Base-by-base conservation (phyloP, 2,888 invertebrate species). In the Clusia tigrina region DNA sequence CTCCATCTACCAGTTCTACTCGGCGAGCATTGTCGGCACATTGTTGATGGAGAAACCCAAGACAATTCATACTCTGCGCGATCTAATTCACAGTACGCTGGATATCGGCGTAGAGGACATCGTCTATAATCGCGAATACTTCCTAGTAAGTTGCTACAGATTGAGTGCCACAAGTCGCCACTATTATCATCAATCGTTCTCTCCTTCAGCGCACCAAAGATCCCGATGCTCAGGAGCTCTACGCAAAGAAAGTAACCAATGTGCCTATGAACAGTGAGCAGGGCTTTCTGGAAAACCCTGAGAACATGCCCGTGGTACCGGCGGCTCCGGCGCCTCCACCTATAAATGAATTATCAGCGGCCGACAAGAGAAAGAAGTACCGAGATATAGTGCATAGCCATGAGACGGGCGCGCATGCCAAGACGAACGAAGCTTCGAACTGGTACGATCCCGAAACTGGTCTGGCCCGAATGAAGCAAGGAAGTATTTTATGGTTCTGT, bases 1-100 rank as follows among this genome's bases (percentile, higher is more conserved):
- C 66, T 85, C 88, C 18, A 81, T 90, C 52, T 90, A 89, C 77
- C 90, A 90, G 74, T 90, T 89, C 78, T 91, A 90, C 78, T 90
- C 89, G 51, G 90, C 89, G 1, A 88, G 88, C 54, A 88, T 91
- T 54, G 89, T 90, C 1, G 89, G 90, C 0, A 87, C 88, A 0
- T 76, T 90, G 62, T 79, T 91, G 37, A 86, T 87, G 76, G 88
- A 88, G 61, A 85, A 88, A 15, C 87, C 89, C 0, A 87, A 86
- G 69, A 87, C 86, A 23, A 90, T 91, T 52, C 86, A 85, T 63
- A 88, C 86, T 2, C 72, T 90, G 22, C 79, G 85, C 54, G 89
- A 90, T 73, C 76, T 91, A 64, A 73, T 87, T 55, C 81, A 86
- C 25, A 90, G 89, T 66, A 84, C 86, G 20, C 74, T 91, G 64